Percentiles rank a stretch among this genome's conserved stretches.
These are phyloP conservation scores for Alca torda DNA, from an alignment of 2,797 vertebrate species.

Conservation along the genomic window DNA sequence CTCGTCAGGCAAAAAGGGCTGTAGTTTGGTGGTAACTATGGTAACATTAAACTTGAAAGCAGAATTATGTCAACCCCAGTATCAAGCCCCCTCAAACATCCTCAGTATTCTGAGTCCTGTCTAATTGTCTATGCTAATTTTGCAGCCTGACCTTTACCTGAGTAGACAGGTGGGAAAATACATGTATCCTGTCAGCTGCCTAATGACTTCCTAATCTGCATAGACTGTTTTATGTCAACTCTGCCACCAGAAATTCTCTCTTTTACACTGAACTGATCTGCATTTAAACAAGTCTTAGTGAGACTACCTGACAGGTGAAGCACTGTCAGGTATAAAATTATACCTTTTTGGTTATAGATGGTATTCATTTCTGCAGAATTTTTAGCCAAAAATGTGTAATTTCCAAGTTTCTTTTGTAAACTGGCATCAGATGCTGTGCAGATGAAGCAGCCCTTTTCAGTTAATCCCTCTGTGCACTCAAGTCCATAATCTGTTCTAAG, in stretches of 20 bases:
- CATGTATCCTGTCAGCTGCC: not conserved
- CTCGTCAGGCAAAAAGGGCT: not conserved
- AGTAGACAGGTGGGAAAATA: conserved; percentile 20
- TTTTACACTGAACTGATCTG: not conserved
- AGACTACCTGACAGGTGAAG: not conserved
- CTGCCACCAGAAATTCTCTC: not conserved
- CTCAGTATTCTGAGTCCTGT: not conserved
- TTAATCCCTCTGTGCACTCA: not conserved
- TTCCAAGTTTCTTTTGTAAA: not conserved
- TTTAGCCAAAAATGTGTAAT: not conserved
- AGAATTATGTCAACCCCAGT: not conserved
- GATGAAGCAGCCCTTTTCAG: not conserved
- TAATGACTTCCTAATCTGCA: not conserved
- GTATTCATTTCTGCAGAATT: not conserved
- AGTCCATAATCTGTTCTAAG: not conserved
- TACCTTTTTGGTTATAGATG: not conserved
- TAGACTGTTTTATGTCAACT: not conserved
- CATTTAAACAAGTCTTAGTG: not conserved
- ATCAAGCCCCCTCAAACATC: not conserved
- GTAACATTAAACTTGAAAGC: not conserved
- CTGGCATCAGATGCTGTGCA: not conserved
- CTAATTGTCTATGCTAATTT: not conserved
- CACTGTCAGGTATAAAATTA: not conserved
- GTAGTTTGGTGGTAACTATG: not conserved
- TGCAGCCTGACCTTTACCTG: conserved; percentile 44